phyloP scores from a whole-genome alignment of 2,113 vertebrate species.

The Laticauda laticaudata region DNA sequence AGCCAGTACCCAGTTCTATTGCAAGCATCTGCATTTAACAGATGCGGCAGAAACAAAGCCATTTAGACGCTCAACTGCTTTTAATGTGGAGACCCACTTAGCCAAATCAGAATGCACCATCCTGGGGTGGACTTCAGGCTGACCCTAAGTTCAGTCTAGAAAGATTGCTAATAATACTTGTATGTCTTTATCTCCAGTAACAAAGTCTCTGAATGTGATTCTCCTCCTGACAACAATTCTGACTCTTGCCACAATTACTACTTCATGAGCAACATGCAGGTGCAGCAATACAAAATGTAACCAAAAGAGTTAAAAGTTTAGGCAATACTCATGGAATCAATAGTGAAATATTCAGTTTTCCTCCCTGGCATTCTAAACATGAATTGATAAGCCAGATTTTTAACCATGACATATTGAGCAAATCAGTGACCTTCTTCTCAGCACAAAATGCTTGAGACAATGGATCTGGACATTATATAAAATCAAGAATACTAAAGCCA shows the following conservation, averaged over 20 bases:
- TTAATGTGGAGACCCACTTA: neutral
- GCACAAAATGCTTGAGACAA: neutral
- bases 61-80: neutral
- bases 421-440: neutral
- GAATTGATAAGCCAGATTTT: neutral
- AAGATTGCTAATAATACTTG: neutral
- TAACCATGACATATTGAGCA: neutral
- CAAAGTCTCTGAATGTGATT: neutral
- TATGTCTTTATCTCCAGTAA: conserved; percentile 16
- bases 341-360: neutral
- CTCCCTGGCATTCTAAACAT: neutral
- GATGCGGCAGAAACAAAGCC: neutral
- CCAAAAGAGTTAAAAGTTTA: neutral
- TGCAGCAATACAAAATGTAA: neutral
- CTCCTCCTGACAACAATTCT: conserved; percentile 45
- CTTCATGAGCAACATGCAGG: conserved; percentile 5
- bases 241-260: conserved; percentile 22
- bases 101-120: neutral
- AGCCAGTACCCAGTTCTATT: neutral
- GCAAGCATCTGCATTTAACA: neutral
- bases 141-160: neutral
- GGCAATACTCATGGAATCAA: conserved; percentile 17
- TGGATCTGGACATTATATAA: neutral
- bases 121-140: neutral
- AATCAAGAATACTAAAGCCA: neutral